Evolutionary conservation across 2,888 invertebrate species (phyloP).

Genomic region (Sycophila texana): DNA sequence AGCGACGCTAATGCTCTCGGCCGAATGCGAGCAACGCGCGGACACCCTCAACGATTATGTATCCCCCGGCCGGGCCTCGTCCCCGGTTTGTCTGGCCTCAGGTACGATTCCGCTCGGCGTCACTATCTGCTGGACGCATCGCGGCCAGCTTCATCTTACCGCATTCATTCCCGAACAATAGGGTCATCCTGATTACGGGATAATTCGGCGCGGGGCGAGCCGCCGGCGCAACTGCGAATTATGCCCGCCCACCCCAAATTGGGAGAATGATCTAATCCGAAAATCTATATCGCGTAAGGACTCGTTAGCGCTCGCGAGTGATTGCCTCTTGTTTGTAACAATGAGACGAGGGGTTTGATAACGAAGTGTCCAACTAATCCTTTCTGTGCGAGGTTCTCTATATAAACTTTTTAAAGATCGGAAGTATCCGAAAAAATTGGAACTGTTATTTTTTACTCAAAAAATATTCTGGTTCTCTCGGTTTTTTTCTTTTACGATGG

Average conservation of each 20-base stretch:
- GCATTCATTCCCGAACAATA: conserved; percentile 41
- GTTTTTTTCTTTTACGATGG: too few species aligned
- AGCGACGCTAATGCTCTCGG: conserved; percentile 69
- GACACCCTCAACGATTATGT: conserved; percentile 56
- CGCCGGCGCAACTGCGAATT: conserved; percentile 2
- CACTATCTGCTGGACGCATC: background rate
- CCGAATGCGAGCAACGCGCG: conserved; percentile 25
- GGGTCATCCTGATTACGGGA: conserved; percentile 42
- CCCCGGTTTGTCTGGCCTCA: conserved; percentile 27
- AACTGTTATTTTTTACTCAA: too few species aligned
- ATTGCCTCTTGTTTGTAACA: conserved; percentile 27
- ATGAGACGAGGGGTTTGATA: background rate
- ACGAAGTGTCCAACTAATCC: background rate
- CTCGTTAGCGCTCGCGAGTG: background rate
- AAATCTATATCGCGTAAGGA: conserved; percentile 32
- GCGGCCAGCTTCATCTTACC: conserved; percentile 35
- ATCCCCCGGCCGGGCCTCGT: conserved; percentile 18
- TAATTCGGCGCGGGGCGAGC: conserved; percentile 7
- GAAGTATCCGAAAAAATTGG: too few species aligned
- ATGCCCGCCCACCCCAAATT: conserved; percentile 17
- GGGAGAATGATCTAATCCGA: conserved; percentile 32
- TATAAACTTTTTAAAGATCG: too few species aligned
- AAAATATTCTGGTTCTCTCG: too few species aligned
- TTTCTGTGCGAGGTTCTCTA: too few species aligned
- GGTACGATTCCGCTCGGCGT: conserved; percentile 16